Percentiles rank a stretch among this genome's conserved stretches.
Conservation (phyloP, 2,888 invertebrate genomes). For the Drosophila percnosoma region DNA sequence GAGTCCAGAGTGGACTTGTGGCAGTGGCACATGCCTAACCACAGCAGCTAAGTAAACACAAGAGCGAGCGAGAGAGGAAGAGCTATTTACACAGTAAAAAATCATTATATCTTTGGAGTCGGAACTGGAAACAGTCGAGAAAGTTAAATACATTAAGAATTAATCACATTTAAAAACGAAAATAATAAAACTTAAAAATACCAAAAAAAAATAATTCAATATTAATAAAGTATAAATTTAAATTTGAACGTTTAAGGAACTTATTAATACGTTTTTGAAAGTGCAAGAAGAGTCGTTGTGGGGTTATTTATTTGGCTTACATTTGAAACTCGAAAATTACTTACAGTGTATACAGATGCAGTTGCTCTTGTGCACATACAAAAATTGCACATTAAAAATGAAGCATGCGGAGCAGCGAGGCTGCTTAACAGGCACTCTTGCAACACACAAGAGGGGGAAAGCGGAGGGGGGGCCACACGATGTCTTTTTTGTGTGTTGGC, state of each 20-base stretch:
- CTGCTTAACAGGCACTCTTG: constrained; percentile 19
- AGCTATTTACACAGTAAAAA: background rate
- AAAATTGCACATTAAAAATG: constrained; percentile 76
- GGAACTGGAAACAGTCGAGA: background rate
- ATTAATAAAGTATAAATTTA: too few relatives aligned
- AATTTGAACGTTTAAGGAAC: too few relatives aligned
- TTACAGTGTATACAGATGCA: constrained; percentile 19
- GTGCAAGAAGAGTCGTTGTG: background rate
- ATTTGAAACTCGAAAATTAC: background rate
- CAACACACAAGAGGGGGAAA: background rate
- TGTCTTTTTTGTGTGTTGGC: constrained; percentile 65
- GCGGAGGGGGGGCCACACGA: constrained; percentile 41
- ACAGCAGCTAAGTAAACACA: constrained; percentile 71
- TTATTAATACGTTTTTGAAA: too few relatives aligned
- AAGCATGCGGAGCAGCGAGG: constrained; percentile 61
- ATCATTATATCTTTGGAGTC: background rate
- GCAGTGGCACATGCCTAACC: constrained; percentile 78
- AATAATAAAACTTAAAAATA: too few relatives aligned
- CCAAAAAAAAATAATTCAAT: too few relatives aligned
- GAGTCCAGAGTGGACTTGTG: constrained; percentile 36
- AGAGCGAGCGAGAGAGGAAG: constrained; percentile 9
- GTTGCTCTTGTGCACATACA: constrained; percentile 12
- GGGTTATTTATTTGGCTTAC: background rate
- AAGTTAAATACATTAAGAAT: background rate
- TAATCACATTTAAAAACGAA: background rate